These are phyloP conservation scores for Pangasius macronema DNA, from an alignment of 2,797 vertebrate genomes.

Conservation along the genomic window DNA sequence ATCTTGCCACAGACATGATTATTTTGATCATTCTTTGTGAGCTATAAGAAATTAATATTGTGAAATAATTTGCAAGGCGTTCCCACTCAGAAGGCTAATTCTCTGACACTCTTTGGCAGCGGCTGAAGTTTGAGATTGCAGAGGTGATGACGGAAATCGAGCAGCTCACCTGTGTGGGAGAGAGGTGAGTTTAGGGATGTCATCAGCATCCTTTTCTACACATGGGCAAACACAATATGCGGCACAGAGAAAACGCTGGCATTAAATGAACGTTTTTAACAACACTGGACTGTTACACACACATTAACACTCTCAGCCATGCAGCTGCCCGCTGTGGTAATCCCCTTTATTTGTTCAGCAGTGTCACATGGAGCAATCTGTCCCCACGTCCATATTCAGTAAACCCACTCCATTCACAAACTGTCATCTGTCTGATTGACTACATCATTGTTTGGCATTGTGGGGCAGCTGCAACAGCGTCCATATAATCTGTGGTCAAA, in stretches of 20 bases:
- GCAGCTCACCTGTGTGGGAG: conserved; percentile 92
- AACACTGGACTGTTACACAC: conserved; percentile 6
- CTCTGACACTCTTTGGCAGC: conserved; percentile 70
- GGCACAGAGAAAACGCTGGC: not conserved
- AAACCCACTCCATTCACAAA: conserved; percentile 56
- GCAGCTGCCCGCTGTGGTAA: conserved; percentile 52
- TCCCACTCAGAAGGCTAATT: not conserved
- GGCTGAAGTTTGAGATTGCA: conserved; percentile 96
- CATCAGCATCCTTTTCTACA: conserved; percentile 7
- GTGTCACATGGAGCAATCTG: conserved; percentile 1
- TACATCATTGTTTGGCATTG: not conserved
- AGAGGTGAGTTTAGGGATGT: conserved; percentile 78
- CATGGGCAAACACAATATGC: not conserved
- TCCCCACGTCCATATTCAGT: conserved; percentile 60
- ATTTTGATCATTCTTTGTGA: not conserved
- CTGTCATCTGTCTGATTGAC: conserved; percentile 54
- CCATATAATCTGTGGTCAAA: not conserved
- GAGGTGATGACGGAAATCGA: conserved; percentile 99
- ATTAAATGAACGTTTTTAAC: conserved; percentile 23
- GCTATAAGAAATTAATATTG: not conserved
- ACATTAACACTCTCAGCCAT: conserved; percentile 12
- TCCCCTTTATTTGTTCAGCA: conserved; percentile 52
- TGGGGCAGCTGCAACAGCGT: conserved; percentile 17
- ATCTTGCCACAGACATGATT: not conserved
- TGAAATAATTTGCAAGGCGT: conserved; percentile 2